These are phyloP conservation scores for Rhabdophis nuchalis DNA, from an alignment of 2,797 vertebrate species.

Conservation along the genomic window DNA sequence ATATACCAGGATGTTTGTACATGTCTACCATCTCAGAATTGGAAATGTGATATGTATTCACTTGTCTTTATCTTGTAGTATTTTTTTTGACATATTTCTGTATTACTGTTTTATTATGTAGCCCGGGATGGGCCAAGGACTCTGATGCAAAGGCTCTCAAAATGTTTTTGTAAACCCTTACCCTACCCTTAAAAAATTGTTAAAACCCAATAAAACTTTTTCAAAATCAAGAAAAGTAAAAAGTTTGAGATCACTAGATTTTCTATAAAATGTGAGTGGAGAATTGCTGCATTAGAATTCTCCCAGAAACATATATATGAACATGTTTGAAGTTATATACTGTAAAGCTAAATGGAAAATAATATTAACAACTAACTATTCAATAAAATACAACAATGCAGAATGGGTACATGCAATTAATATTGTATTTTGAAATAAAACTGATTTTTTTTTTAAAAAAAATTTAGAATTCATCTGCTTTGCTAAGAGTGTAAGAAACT, in stretches of 20 bases:
- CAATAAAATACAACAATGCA: conserved; percentile 63
- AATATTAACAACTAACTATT: conserved; percentile 50
- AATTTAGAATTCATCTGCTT: conserved; percentile 40
- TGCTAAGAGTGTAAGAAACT: conserved; percentile 19
- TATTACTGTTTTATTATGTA: no score
- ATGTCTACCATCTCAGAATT: no score
- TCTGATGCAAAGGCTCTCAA: no score
- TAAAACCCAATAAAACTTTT: no score
- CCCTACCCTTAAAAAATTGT: no score
- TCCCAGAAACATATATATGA: conserved; percentile 42
- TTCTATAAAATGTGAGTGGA: background rate
- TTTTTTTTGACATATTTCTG: no score
- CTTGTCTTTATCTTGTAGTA: no score
- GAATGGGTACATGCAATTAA: conserved; percentile 64
- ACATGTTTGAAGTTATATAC: conserved; percentile 47
- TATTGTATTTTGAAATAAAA: conserved; percentile 54
- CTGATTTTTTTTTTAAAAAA: conserved; percentile 48
- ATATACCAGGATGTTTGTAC: no score
- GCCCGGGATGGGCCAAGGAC: no score
- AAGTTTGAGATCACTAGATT: background rate
- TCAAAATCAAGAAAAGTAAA: no score
- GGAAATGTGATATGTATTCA: no score
- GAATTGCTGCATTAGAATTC: conserved; percentile 30
- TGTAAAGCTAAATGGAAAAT: conserved; percentile 56
- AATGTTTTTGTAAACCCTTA: no score